Conservation (phyloP, 1,140 invertebrate species). For the Diorhabda elongata region DNA sequence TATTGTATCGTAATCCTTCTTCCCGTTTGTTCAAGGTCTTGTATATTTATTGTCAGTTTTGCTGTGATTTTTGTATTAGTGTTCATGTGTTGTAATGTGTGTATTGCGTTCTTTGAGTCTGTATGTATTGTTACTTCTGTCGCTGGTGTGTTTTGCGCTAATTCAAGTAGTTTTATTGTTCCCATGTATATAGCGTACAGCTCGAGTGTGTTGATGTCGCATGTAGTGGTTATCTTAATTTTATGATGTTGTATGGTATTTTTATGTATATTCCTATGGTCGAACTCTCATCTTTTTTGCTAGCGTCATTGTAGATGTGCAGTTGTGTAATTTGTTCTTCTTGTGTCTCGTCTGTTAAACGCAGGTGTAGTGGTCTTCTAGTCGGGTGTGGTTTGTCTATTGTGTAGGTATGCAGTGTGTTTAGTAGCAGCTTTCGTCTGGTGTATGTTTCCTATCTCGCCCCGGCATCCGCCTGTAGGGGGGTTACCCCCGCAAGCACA, state of each 20-base stretch:
- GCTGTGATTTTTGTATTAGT: background rate
- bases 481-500: constrained; percentile 25
- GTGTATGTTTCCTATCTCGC: background rate
- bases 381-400: constrained; percentile 5
- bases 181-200: too few relatives aligned
- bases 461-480: constrained; percentile 20
- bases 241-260: too few relatives aligned
- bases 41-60: too few relatives aligned
- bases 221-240: too few relatives aligned
- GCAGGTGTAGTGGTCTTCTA: background rate
- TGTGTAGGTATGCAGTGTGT: too few relatives aligned
- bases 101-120: background rate
- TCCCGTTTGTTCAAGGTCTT: too few relatives aligned
- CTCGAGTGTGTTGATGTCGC: too few relatives aligned
- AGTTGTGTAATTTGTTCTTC: background rate
- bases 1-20: too few relatives aligned
- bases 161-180: too few relatives aligned
- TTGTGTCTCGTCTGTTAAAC: background rate
- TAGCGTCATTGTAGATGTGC: background rate
- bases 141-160: too few relatives aligned
- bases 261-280: background rate
- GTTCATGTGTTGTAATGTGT: background rate
- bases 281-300: background rate
- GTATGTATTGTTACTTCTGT: too few relatives aligned
- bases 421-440: too few relatives aligned